Percentiles rank a stretch among this genome's conserved stretches.
phyloP scores from a whole-genome alignment of 2,888 invertebrate species.

The Mystacides longicornis region DNA sequence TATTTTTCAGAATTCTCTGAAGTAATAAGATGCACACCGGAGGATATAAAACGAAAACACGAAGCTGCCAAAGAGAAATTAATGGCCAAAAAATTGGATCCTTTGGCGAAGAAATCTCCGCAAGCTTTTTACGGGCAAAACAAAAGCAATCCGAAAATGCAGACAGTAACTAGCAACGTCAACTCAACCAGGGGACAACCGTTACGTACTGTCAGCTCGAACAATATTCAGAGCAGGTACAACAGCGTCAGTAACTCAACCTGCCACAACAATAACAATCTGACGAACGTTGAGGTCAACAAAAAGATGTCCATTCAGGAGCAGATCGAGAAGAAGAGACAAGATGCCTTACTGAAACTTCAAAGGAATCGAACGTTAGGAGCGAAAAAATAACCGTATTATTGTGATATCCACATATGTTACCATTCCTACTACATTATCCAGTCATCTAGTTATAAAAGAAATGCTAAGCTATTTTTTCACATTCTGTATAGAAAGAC shows the following conservation, averaged over 20 bases:
- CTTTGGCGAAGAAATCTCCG: not conserved
- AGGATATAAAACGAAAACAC: conserved; percentile 57
- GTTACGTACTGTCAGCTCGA: not conserved
- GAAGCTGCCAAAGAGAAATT: conserved; percentile 53
- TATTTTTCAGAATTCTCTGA: conserved; percentile 14
- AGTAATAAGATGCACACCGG: conserved; percentile 41
- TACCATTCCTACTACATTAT: too few relatives aligned
- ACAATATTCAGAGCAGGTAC: not conserved
- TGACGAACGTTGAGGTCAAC: not conserved
- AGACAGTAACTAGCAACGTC: not conserved
- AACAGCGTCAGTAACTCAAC: not conserved
- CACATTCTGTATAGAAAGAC: too few relatives aligned
- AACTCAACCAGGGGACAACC: not conserved
- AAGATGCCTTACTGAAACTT: conserved; percentile 43
- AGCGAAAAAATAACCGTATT: not conserved
- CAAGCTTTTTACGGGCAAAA: not conserved
- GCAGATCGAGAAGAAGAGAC: conserved; percentile 44
- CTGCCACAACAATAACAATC: not conserved
- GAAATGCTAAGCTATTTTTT: too few relatives aligned
- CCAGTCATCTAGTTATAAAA: too few relatives aligned
- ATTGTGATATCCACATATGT: too few relatives aligned
- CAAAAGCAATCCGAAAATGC: not conserved
- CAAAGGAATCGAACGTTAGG: conserved; percentile 3
- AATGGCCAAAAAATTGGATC: conserved; percentile 35
- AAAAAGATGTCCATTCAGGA: conserved; percentile 18